Base-by-base conservation (phyloP, 2,797 vertebrate genomes). In the Gymnothorax javanicus region DNA sequence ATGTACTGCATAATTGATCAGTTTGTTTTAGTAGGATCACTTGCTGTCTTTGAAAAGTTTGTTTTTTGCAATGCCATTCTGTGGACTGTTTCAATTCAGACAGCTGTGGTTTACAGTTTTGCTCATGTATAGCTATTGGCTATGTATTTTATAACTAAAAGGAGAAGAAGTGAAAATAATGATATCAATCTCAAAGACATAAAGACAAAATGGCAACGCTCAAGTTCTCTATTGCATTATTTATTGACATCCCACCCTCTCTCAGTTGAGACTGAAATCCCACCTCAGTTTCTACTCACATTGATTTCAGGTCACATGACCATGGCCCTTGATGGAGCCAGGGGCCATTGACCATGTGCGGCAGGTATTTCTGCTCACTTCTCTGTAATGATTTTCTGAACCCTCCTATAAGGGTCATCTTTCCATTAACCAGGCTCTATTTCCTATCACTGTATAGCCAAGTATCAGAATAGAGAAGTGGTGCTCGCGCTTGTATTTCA, bases 371-470 rank as follows among this genome's bases (percentile, higher is more conserved):
- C 58, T 59, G 56, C 60, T 88, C 27, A 56, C 77, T 82, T n/a
- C 60, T 82, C 77, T n/a, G 56, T 82, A 87, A 85, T 87, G 87
- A 69, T 85, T 82, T 87, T 87, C 84, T 85, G 83, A 85, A 75
- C 27, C 52, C 82, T 84, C 71, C 73, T 81, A 52, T 59, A 82
- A 54, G 25, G 57, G 15, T 77, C 62, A 85, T 85, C 59, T 87
- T 87, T 82, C 82, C 84, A 82, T 87, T 85, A 82, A 82, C 54
- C 62, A 79, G 17, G 73, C 59, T 82, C 59, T 52, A 17, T 59
- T 82, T 85, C 50, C 87, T 79, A 60, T 82, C 57, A 67, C 75
- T 33, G 27, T 69, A 9, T 56, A 12, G 73, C 69, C 69, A 17
- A 15, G 17, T 15, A 15, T 64, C 60, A 23, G 58, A 64, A 27